phyloP scores from a whole-genome alignment of 1,140 invertebrate species.

The Achatina immaculata region DNA sequence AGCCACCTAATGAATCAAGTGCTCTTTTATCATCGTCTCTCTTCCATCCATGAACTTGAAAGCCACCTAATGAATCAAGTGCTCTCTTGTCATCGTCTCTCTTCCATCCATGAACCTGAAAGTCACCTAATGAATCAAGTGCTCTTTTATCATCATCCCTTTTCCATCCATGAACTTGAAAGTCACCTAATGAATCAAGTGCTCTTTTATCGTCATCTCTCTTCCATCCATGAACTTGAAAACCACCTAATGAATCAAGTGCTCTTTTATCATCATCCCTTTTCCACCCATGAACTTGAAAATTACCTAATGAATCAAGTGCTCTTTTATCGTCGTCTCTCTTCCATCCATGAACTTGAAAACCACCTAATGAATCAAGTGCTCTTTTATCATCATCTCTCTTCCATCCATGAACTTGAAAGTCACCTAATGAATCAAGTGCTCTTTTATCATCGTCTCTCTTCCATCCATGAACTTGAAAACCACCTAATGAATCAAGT shows the following conservation, averaged over 20 bases:
- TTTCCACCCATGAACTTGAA: background rate
- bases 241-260: conserved; percentile 10
- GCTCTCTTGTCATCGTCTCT: background rate
- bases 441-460: conserved; percentile 1
- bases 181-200: conserved; percentile 13
- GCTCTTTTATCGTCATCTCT: conserved; percentile 4
- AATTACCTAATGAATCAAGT: background rate
- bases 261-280: conserved; percentile 9
- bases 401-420: conserved; percentile 4
- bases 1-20: conserved; percentile 6
- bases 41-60: conserved; percentile 7
- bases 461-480: background rate
- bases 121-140: conserved; percentile 12
- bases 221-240: conserved; percentile 11
- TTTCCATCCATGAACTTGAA: conserved; percentile 15
- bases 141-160: conserved; percentile 8
- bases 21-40: conserved; percentile 5
- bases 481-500: background rate
- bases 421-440: background rate
- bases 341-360: conserved; percentile 6
- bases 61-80: conserved; percentile 10
- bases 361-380: conserved; percentile 1
- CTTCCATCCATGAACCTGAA: conserved; percentile 11
- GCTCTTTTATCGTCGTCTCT: background rate
- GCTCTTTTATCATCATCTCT: conserved; percentile 15